A percentile compares a stretch with the other conserved stretches of the same genome.
Evolutionary conservation across 2,888 invertebrate species (phyloP).

Genomic region (Leptopterna dolabrata): DNA sequence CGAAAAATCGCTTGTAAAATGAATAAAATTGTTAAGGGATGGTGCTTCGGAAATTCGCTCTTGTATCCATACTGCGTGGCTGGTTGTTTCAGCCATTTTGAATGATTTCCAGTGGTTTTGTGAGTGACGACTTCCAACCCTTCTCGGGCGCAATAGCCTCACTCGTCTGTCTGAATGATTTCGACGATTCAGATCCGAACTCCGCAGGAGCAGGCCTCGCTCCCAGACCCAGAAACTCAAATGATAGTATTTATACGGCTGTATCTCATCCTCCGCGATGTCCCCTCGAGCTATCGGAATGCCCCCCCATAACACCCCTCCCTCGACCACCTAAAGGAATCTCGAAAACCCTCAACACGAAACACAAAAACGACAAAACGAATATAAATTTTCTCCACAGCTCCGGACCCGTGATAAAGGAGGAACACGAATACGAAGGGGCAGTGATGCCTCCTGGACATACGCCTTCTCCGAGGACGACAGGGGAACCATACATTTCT

Average conservation of each 20-base stretch:
- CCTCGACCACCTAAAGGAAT: not conserved
- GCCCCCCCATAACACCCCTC: not conserved
- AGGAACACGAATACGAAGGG: not conserved
- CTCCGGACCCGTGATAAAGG: not conserved
- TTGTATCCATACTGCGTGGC: too few relatives aligned
- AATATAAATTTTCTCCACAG: not conserved
- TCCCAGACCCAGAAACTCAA: not conserved
- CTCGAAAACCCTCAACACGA: not conserved
- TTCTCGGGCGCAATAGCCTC: too few relatives aligned
- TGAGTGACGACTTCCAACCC: too few relatives aligned
- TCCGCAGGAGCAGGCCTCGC: not conserved
- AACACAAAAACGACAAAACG: not conserved
- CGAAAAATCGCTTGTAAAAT: too few relatives aligned
- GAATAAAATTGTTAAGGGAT: too few relatives aligned
- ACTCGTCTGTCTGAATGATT: too few relatives aligned
- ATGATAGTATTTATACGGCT: constrained; percentile 7
- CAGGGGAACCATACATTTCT: not conserved
- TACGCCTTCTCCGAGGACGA: not conserved
- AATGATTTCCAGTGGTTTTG: too few relatives aligned
- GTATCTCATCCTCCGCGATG: not conserved
- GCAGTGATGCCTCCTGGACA: not conserved
- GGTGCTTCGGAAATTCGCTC: too few relatives aligned
- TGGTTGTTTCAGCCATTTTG: too few relatives aligned
- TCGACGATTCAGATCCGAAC: not conserved
- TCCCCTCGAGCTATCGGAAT: not conserved